phyloP scores from a whole-genome alignment of 1,140 invertebrate species.

The Drosophila watanabei region DNA sequence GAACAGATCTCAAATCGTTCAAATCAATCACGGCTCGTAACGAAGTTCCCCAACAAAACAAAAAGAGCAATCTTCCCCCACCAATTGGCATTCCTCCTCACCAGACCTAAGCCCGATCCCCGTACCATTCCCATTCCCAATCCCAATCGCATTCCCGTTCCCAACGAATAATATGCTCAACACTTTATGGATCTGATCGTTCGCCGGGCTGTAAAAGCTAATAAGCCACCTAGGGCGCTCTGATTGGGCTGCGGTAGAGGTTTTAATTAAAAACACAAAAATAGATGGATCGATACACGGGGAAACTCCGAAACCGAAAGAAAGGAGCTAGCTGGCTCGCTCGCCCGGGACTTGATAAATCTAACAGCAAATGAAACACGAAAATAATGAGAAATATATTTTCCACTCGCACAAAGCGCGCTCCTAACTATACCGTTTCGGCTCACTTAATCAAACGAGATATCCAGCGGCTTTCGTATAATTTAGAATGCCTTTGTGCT shows the following conservation, averaged over 20 bases:
- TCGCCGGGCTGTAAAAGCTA: slow-evolving; percentile 74
- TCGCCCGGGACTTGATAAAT: slow-evolving; percentile 62
- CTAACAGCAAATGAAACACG: slow-evolving; percentile 76
- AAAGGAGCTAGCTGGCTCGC: slow-evolving; percentile 27
- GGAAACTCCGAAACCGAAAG: slow-evolving; percentile 50
- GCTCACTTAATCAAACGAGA: slow-evolving; percentile 83
- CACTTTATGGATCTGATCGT: slow-evolving; percentile 59
- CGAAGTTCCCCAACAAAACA: slow-evolving; percentile 42
- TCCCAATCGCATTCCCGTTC: slow-evolving; percentile 5
- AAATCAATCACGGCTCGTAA: slow-evolving; percentile 77
- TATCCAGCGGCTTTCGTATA: slow-evolving; percentile 78
- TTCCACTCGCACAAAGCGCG: slow-evolving; percentile 59
- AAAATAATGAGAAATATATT: slow-evolving; percentile 84
- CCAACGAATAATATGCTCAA: slow-evolving; percentile 78
- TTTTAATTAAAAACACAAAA: slow-evolving; percentile 81
- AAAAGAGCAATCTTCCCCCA: slow-evolving; percentile 11
- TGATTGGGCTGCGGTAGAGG: slow-evolving; percentile 78
- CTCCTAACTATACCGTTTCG: slow-evolving; percentile 66
- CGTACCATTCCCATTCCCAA: slow-evolving; percentile 25
- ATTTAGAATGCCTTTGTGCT: slow-evolving; percentile 79
- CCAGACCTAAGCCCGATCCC: background rate
- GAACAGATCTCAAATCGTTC: slow-evolving; percentile 69
- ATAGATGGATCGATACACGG: slow-evolving; percentile 35
- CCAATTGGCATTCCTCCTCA: slow-evolving; percentile 4
- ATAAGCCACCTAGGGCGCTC: slow-evolving; percentile 84